These are phyloP conservation scores for Oedothorax gibbosus DNA, from an alignment of 1,140 invertebrate genomes.

Conservation along the genomic window DNA sequence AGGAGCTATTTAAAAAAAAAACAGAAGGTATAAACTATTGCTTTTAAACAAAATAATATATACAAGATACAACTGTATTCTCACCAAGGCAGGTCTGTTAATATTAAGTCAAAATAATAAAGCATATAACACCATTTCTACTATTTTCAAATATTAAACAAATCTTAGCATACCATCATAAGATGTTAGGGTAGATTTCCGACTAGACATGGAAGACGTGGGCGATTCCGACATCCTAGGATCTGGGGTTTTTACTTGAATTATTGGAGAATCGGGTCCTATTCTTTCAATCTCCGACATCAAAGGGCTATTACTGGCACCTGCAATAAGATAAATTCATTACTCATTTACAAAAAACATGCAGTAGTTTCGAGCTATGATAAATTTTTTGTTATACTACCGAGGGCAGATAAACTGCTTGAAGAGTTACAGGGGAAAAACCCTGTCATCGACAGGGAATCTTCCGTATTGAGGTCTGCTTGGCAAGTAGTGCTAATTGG, in stretches of 20 bases:
- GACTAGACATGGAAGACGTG: constrained; percentile 49
- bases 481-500: too few species aligned
- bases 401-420: too few species aligned
- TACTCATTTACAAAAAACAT: not conserved
- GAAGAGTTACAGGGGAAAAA: too few species aligned
- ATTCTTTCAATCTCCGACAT: constrained; percentile 63
- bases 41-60: too few species aligned
- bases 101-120: too few species aligned
- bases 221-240: constrained; percentile 12
- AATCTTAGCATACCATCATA: constrained; percentile 21
- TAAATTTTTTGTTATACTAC: not conserved
- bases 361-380: not conserved
- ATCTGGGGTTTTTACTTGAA: constrained; percentile 61
- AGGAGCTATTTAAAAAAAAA: not conserved
- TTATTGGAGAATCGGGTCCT: constrained; percentile 63
- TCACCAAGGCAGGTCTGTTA: too few species aligned
- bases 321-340: constrained; percentile 15
- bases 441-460: too few species aligned
- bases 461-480: too few species aligned
- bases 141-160: not conserved
- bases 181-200: constrained; percentile 15
- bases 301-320: constrained; percentile 61
- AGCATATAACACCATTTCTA: too few species aligned
- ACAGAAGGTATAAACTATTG: too few species aligned
- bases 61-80: too few species aligned